Evolutionary conservation across 1,140 invertebrate species (phyloP), one percentile per base, ranked within the genome.

Genomic region (Drosophila paulistorum): DNA sequence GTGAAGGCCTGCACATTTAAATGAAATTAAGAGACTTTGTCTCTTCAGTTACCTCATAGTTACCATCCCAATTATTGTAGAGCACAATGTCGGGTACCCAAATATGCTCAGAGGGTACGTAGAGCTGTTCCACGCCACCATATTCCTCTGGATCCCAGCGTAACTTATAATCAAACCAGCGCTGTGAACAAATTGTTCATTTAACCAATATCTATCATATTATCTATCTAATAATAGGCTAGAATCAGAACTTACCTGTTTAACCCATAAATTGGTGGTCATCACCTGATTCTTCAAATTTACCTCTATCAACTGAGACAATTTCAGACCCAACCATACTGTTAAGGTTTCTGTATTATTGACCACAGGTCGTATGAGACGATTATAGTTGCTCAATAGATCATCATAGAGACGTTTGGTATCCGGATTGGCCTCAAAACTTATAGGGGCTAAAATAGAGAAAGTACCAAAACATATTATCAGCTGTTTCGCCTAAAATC

Each of bases 291-390:
- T 98, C 91, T 97, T 97, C 58, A 98, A 89, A 92, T 98, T 98
- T 93, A 99, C 98, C 93, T 99, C 98, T 91, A 99, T 98, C 23
- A 99, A 94, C 92, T 99, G 98, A 0, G 98, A 98, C 58, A 99
- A 92, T 91, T 98, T 98, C 13, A 99, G 94, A 3, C 97, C 96
- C 67, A 99, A 93, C 93, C 96, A 96, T 26, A 99, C 98, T 0
- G 97, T 98, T 20, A 99, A 93, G 26, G 96, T 97, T 92, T 99
- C 98, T 0, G 96, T 97, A 86, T 98, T 98, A 92, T 99, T 98
- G 11, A 95, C 95, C 39, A 99, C 98, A 0, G 99, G 99, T 74
- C 98, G 93, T 74, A 99, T 99, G 35, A 99, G 94, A 63, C 98
- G 95, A 93, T 99, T 99, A 92, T 99, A 99, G 92, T 98, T 98